A percentile compares a stretch with the other conserved stretches of the same genome.
phyloP scores from a whole-genome alignment of 2,888 invertebrate species.

The Xestia xanthographa region DNA sequence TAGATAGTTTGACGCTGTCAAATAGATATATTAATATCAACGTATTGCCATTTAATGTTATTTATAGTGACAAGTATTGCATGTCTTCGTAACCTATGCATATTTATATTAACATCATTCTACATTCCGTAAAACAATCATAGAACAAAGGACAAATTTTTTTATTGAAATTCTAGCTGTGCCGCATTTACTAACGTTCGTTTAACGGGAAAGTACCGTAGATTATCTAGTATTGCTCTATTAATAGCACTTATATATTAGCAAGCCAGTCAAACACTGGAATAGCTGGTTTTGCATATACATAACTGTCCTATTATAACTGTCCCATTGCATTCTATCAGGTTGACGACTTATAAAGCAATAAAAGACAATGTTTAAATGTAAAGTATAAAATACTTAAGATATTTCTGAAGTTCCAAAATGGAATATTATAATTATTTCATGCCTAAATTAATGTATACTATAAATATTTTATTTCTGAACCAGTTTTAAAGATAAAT shows the following conservation, averaged over 20 bases:
- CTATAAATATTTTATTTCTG: slow-evolving; percentile 27
- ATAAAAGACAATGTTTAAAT: slow-evolving; percentile 44
- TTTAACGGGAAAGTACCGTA: slow-evolving; percentile 38
- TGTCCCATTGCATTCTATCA: slow-evolving; percentile 35
- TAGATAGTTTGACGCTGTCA: slow-evolving; percentile 1
- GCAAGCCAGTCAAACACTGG: slow-evolving; percentile 23
- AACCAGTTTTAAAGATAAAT: slow-evolving; percentile 17
- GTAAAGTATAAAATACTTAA: slow-evolving; percentile 33
- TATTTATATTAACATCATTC: neutral
- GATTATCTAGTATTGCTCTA: slow-evolving; percentile 43
- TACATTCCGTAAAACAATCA: neutral
- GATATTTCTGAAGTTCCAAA: slow-evolving; percentile 22
- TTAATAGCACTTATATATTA: slow-evolving; percentile 43
- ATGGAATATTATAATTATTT: slow-evolving; percentile 29
- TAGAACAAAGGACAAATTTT: slow-evolving; percentile 17
- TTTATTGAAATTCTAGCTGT: slow-evolving; percentile 48
- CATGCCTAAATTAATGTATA: slow-evolving; percentile 13
- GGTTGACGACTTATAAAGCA: slow-evolving; percentile 44
- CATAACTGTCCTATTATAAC: slow-evolving; percentile 45
- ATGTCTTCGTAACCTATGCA: neutral
- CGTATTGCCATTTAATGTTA: neutral
- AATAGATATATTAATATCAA: neutral
- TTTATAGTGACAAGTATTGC: neutral
- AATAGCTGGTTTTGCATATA: slow-evolving; percentile 34
- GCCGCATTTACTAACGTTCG: slow-evolving; percentile 31